Percentiles rank a stretch among this genome's conserved stretches.
Evolutionary conservation across 1,140 invertebrate genomes (phyloP).

Genomic region (Propsilocerus akamusi): DNA sequence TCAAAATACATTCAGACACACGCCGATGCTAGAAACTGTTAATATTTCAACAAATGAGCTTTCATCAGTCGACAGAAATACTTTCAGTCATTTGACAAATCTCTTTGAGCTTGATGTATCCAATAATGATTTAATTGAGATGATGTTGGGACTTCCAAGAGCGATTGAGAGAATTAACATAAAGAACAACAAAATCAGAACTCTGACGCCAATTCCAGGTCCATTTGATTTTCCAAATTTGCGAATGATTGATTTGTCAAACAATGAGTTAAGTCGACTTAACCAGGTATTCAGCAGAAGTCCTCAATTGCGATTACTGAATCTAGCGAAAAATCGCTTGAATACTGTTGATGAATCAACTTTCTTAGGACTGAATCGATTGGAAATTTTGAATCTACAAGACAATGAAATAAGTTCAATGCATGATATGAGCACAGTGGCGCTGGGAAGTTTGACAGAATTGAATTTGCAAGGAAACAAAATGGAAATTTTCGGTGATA

Average conservation of each 20-base stretch:
- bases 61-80: constrained; percentile 43
- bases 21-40: constrained; percentile 50
- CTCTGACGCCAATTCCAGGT: constrained; percentile 32
- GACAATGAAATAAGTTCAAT: constrained; percentile 53
- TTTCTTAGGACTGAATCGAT: constrained; percentile 44
- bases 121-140: constrained; percentile 47
- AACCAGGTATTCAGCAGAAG: constrained; percentile 39
- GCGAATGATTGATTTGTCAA: constrained; percentile 52
- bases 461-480: constrained; percentile 58
- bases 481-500: constrained; percentile 45
- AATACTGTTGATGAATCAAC: constrained; percentile 44
- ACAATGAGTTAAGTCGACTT: constrained; percentile 38
- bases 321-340: constrained; percentile 59
- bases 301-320: constrained; percentile 48
- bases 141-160: constrained; percentile 50
- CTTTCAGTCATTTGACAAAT: constrained; percentile 48
- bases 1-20: constrained; percentile 48
- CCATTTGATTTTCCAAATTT: constrained; percentile 48
- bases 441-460: constrained; percentile 39
- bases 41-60: constrained; percentile 60
- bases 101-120: constrained; percentile 64
- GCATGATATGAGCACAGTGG: constrained; percentile 42
- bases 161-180: constrained; percentile 61
- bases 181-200: constrained; percentile 49
- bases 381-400: constrained; percentile 57